phyloP scores from a whole-genome alignment of 1,140 invertebrate species.

The Reticulitermes speratus region DNA sequence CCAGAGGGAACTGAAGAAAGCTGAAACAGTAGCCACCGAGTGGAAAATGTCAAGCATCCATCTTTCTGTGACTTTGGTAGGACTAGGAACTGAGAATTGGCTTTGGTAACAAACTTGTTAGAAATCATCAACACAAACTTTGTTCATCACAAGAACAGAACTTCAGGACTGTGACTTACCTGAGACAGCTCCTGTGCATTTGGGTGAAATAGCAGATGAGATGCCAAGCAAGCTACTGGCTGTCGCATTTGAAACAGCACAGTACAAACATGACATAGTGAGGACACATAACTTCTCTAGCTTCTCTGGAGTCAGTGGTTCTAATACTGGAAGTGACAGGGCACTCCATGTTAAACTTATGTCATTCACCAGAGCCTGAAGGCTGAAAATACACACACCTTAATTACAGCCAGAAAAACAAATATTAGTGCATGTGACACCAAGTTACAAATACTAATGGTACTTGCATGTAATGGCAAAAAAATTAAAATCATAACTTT shows the following conservation, averaged over 20 bases:
- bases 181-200: slow-evolving; percentile 46
- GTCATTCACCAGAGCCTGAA: slow-evolving; percentile 76
- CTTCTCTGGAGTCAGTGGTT: slow-evolving; percentile 78
- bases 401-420: not conserved
- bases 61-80: too few species aligned
- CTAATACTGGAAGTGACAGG: slow-evolving; percentile 79
- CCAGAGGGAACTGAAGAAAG: too few species aligned
- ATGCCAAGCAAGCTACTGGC: slow-evolving; percentile 66
- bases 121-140: not conserved
- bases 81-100: too few species aligned
- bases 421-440: too few species aligned
- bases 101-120: not conserved
- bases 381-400: slow-evolving; percentile 50
- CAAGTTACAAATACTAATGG: too few species aligned
- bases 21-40: too few species aligned
- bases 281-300: slow-evolving; percentile 75
- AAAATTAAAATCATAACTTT: too few species aligned
- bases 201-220: slow-evolving; percentile 61
- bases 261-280: slow-evolving; percentile 77
- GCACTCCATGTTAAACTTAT: slow-evolving; percentile 79
- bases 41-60: too few species aligned
- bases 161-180: not conserved
- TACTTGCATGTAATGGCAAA: too few species aligned
- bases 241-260: slow-evolving; percentile 69
- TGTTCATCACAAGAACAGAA: not conserved